Conservation (phyloP, 2,797 vertebrate genomes). For the Caiman crocodilus region DNA sequence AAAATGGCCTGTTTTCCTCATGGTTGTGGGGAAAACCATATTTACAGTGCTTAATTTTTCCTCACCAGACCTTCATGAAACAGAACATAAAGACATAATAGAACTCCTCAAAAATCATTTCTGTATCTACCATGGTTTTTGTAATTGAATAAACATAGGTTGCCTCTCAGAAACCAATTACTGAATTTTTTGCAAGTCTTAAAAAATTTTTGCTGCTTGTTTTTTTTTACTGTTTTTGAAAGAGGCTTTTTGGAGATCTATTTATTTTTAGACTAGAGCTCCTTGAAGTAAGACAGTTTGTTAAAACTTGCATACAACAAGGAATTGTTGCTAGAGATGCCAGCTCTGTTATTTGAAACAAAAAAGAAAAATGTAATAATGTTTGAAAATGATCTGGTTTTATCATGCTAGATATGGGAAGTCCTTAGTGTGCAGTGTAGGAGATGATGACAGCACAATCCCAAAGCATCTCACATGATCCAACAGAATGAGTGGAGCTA, state of each 20-base stretch:
- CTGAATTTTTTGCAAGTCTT: neutral
- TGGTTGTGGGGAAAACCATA: neutral
- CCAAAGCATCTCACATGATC: neutral
- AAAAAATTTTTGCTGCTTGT: neutral
- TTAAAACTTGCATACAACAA: neutral
- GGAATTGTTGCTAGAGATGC: neutral
- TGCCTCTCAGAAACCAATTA: neutral
- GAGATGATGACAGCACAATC: too few species aligned
- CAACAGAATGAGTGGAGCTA: neutral
- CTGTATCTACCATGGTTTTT: neutral
- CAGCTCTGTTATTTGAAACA: neutral
- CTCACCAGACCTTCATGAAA: rapidly evolving
- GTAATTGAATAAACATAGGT: rapidly evolving
- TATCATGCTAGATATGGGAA: too few species aligned
- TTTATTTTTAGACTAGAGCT: neutral
- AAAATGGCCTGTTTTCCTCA: neutral
- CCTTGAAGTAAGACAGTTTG: neutral
- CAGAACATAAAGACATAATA: rapidly evolving
- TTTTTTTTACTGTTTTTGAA: neutral
- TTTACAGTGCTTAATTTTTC: neutral
- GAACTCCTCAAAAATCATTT: neutral
- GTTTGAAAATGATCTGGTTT: neutral
- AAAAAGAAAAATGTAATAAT: rapidly evolving
- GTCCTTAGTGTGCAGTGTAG: too few species aligned
- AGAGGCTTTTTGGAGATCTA: neutral